Percentiles rank a stretch among this genome's conserved stretches.
phyloP scores from a whole-genome alignment of 1,140 invertebrate genomes.

The Lepidurus couesii region DNA sequence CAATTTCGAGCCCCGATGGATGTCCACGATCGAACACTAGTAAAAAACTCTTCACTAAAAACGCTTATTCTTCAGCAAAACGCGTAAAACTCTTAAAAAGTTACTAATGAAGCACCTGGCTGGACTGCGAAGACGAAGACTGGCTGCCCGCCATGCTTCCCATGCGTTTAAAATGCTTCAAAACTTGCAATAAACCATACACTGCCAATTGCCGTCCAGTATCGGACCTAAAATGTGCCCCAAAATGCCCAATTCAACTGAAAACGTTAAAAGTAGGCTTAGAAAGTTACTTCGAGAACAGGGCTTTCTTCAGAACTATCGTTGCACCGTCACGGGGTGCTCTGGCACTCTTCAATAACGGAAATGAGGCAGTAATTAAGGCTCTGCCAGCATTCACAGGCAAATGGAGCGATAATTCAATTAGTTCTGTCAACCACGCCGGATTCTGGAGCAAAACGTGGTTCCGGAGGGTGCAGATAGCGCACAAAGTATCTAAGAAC shows the following conservation, averaged over 20 bases:
- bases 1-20: neutral
- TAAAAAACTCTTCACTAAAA: neutral
- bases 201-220: neutral
- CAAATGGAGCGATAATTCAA: neutral
- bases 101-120: neutral
- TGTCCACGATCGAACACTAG: neutral
- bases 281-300: neutral
- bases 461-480: neutral
- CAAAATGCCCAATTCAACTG: neutral
- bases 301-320: neutral
- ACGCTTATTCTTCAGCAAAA: neutral
- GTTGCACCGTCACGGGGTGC: neutral
- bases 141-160: neutral
- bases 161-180: slow-evolving; percentile 7
- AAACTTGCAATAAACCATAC: neutral
- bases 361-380: neutral
- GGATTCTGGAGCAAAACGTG: neutral
- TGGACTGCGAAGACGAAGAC: slow-evolving; percentile 2
- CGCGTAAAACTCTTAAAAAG: neutral
- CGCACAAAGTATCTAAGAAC: neutral
- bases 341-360: neutral
- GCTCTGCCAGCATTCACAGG: neutral
- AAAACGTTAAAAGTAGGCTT: neutral
- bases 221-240: neutral
- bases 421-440: neutral